phyloP scores from a whole-genome alignment of 2,797 vertebrate species.

The Rhinogobio ventralis region DNA sequence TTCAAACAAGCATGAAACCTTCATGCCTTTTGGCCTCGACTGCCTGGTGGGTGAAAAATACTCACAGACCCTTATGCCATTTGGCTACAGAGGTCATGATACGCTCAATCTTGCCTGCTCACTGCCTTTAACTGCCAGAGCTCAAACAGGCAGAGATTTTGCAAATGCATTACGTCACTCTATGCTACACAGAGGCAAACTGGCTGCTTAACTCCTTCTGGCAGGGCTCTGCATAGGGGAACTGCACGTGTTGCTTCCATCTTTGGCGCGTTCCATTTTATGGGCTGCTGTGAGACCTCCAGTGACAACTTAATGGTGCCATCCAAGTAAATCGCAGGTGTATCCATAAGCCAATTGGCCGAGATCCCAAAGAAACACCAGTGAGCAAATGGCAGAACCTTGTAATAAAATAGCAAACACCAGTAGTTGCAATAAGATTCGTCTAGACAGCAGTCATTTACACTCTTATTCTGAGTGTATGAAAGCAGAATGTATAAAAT shows the following conservation, averaged over 20 bases:
- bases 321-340: conserved; percentile 51
- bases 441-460: conserved; percentile 48
- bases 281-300: conserved; percentile 31
- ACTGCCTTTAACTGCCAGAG: conserved; percentile 33
- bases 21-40: conserved; percentile 61
- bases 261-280: conserved; percentile 38
- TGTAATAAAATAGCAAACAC: conserved; percentile 40
- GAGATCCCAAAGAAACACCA: conserved; percentile 30
- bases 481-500: conserved; percentile 26
- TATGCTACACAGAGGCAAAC: conserved; percentile 19
- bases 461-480: conserved; percentile 9
- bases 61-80: conserved; percentile 48
- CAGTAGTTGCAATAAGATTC: conserved; percentile 26
- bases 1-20: conserved; percentile 56
- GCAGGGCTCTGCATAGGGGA: conserved; percentile 1
- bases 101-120: conserved; percentile 34
- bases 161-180: conserved; percentile 49
- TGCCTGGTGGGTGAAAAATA: conserved; percentile 58
- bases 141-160: conserved; percentile 10
- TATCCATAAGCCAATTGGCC: conserved; percentile 31
- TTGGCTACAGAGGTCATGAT: conserved; percentile 56
- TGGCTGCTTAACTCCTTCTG: conserved; percentile 39
- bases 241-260: conserved; percentile 44
- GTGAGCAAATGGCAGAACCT: conserved; percentile 44
- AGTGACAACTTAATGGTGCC: conserved; percentile 51